phyloP scores from a whole-genome alignment of 2,797 vertebrate species.

The Malurus splendens region DNA sequence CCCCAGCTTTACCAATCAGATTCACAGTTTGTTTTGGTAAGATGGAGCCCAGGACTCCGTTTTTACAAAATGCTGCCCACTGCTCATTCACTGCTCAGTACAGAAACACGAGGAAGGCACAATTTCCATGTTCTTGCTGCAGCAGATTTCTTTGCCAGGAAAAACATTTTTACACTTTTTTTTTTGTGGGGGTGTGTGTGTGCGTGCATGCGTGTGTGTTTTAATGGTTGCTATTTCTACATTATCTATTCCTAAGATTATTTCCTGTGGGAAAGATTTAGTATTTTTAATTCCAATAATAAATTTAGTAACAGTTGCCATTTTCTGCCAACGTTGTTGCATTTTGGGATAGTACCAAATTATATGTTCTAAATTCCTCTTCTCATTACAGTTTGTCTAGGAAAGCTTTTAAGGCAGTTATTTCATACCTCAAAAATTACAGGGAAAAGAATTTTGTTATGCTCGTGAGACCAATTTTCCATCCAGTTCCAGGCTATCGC shows the following conservation, averaged over 20 bases:
- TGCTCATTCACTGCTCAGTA: background rate
- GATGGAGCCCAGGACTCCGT: background rate
- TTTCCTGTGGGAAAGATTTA: slow-evolving; percentile 45
- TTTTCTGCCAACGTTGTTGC: slow-evolving; percentile 40
- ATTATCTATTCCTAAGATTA: slow-evolving; percentile 34
- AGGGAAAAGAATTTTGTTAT: background rate
- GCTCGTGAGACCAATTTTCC: slow-evolving; percentile 4
- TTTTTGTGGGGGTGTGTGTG: background rate
- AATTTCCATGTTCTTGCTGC: background rate
- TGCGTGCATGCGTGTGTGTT: background rate
- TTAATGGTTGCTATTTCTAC: slow-evolving; percentile 43
- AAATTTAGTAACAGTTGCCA: slow-evolving; percentile 30
- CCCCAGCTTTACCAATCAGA: background rate
- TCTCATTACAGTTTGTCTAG: background rate
- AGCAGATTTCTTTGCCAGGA: slow-evolving; percentile 22
- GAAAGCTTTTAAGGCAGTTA: slow-evolving; percentile 3
- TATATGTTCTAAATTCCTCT: slow-evolving; percentile 4
- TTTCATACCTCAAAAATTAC: background rate
- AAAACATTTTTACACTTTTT: slow-evolving; percentile 21
- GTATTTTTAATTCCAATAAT: slow-evolving; percentile 22
- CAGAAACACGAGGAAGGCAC: background rate
- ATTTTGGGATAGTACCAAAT: slow-evolving; percentile 24
- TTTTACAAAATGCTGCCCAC: background rate
- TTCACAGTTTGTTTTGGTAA: background rate
- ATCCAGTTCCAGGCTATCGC: background rate